These are phyloP conservation scores for Sicus ferrugineus DNA, from an alignment of 2,888 invertebrate species.

Conservation along the genomic window DNA sequence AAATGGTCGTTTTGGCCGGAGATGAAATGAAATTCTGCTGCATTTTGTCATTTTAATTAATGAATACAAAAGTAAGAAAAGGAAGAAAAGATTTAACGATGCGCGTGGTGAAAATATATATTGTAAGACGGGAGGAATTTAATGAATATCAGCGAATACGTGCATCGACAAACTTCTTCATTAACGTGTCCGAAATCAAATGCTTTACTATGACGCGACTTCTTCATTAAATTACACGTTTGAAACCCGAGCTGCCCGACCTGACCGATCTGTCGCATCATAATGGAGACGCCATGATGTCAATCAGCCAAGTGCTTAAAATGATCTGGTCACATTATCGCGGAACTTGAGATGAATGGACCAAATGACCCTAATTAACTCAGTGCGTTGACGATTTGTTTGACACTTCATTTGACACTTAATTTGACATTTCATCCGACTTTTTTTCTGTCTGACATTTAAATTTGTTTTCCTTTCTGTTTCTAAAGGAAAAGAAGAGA, in stretches of 20 bases:
- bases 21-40: conserved; percentile 48
- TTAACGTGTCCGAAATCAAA: background rate
- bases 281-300: conserved; percentile 52
- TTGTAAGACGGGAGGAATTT: background rate
- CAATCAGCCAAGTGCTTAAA: conserved; percentile 49
- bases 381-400: conserved; percentile 51
- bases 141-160: background rate
- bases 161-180: background rate
- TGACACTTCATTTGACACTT: conserved; percentile 38
- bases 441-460: conserved; percentile 24
- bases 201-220: too few relatives aligned
- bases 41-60: conserved; percentile 55
- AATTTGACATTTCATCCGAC: conserved; percentile 32
- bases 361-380: conserved; percentile 61
- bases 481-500: too few relatives aligned
- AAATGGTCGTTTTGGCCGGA: background rate
- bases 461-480: background rate
- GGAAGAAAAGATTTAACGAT: background rate
- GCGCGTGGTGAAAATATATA: background rate
- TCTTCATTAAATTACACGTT: too few relatives aligned
- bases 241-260: background rate
- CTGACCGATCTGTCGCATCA: conserved; percentile 26
- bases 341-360: conserved; percentile 54
- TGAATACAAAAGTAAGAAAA: conserved; percentile 35
- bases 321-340: conserved; percentile 54